These are phyloP conservation scores for Eptatretus burgeri DNA, from an alignment of 2,113 vertebrate genomes.

Conservation along the genomic window DNA sequence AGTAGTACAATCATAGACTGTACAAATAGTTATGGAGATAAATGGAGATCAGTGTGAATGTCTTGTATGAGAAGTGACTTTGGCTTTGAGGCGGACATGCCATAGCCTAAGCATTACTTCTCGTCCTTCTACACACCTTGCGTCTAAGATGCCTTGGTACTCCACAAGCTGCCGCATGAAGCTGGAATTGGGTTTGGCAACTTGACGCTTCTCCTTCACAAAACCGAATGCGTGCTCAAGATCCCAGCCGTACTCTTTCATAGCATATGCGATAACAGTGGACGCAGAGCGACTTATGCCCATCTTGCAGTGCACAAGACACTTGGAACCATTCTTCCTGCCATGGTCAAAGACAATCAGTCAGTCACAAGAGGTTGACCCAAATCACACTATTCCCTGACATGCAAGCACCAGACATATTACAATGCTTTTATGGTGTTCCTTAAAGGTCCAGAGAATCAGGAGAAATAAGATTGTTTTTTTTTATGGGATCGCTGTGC, in stretches of 20 bases:
- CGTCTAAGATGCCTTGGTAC: constrained; percentile 82
- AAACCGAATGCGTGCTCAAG: constrained; percentile 60
- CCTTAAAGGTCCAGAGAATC: too few species aligned
- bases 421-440: too few species aligned
- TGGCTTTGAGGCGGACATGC: background rate
- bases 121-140: constrained; percentile 28
- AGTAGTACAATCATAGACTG: constrained; percentile 7
- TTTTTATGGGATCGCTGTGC: too few species aligned
- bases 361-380: too few species aligned
- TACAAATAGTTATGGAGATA: background rate
- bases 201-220: constrained; percentile 53
- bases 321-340: constrained; percentile 75
- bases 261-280: constrained; percentile 83
- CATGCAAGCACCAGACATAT: too few species aligned
- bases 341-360: background rate
- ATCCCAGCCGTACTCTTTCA: constrained; percentile 96
- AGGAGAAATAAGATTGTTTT: too few species aligned
- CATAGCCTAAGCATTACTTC: background rate
- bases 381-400: too few species aligned
- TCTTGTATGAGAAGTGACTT: background rate
- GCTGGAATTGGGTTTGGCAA: constrained; percentile 82
- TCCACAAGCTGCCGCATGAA: constrained; percentile 95
- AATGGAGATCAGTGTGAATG: background rate
- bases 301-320: constrained; percentile 97
- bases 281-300: constrained; percentile 83